Base-by-base conservation (phyloP, 2,797 vertebrate species). In the Phrynocephalus guinanensis region DNA sequence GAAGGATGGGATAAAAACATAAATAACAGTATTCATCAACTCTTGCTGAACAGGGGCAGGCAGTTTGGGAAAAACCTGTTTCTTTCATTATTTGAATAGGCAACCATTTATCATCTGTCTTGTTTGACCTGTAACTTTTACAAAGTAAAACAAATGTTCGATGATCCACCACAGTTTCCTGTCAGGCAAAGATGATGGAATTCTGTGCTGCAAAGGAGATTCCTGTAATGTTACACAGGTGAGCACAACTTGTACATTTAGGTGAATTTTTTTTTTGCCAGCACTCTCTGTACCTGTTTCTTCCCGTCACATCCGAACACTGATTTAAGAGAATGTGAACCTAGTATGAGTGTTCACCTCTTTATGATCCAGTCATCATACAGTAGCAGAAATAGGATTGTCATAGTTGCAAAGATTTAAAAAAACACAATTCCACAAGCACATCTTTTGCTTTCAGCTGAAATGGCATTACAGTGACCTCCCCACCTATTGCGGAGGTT, bases 301-400 rank as follows among this genome's bases (percentile, higher is more conserved):
- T 76, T 66, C 38, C 60, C 66, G 33, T n/a, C 22, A 86, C 71
- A 48, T 60, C 16, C 71, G 70, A 83, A 75, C 71, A 75, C 30
- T 78, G 30, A 83, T 78, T 77, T 78, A 83, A 87, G 30, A 68
- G 24, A 38, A 83, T 22, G 22, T 24, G 70, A 15, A 83, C 2
- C 63, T 60, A 48, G 77, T 77, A 83, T 38, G 73, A 48, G 86
- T 72, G 78, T 76, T 67, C 24, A 52, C 72, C 24, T 56, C 60
- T 76, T 28, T n/a, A 66, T 78, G 66, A 3, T 20, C 50, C 66
- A 83, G 73, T 78, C 86, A 83, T 68, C 72, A 87, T 11, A n/a
- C 6, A 77, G 48, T 28, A 60, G 24, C 30, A n/a, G 20, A 6
- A 83, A 60, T 3, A 44, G 38, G 26, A 33, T 77, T 11, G 52